Evolutionary conservation across 1,140 invertebrate species (phyloP), one percentile per base, ranked within the genome.

Genomic region (Leptopilina boulardi): DNA sequence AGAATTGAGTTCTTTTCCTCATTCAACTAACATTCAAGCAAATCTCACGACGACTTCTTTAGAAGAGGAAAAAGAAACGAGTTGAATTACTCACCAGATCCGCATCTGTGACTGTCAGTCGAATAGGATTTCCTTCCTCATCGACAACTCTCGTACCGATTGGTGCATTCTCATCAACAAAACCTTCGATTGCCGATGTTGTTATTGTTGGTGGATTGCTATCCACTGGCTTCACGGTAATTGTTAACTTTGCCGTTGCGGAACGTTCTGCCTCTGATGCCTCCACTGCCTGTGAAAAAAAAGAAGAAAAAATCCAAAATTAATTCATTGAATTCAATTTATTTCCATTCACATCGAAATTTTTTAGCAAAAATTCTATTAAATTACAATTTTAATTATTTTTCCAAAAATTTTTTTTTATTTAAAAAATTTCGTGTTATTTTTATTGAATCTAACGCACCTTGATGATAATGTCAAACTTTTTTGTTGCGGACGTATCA

Each of bases 131-230:
- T 26, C 93, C 93, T 42, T 92, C 90, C 1, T 87, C 86, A 81
- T 96, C 95, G 44, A 96, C 86, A 8, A 98, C 95, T 86, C 94
- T 94, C 2, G 96, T 97, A 18, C 96, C 96, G 56, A 96, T 93
- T 0, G 96, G 93, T 0, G 96, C 95, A 85, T 97, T 97, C 88
- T 98, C 97, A 83, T 96, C 93, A 0, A 97, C 96, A 82, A 93
- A 95, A 1, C 96, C 97, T 83, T 96, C 95, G 30, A 93, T 91
- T 6, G 94, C 92, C 0, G 95, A 93, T 0, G 96, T 93, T 0
- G 91, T 90, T 56, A 98, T 95, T 23, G 94, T 93, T 0, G 97
- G 97, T 9, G 96, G 96, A 89, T 95, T 95, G 41, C 95, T 94
- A 88, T 97, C 96, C 0, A 97, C 95, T 9, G 96, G 95, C 80